Evolutionary conservation across 2,113 vertebrate genomes (phyloP).

Genomic region (Brienomyrus longianalis): DNA sequence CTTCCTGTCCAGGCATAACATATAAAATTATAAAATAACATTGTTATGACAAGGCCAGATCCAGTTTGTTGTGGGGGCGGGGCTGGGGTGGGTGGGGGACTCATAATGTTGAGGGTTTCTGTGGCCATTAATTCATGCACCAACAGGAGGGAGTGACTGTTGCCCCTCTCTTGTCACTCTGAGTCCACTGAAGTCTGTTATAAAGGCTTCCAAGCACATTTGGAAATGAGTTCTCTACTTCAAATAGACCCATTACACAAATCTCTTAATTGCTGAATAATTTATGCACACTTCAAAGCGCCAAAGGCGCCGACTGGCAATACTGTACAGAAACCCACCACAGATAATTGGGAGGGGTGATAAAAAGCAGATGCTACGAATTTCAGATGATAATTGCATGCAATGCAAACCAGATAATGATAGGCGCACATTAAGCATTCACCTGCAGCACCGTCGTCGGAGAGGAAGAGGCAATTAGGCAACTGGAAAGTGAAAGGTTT

Average conservation of each 20-base stretch:
- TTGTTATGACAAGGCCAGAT: neutral
- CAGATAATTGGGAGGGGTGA: constrained; percentile 37
- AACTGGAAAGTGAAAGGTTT: constrained; percentile 37
- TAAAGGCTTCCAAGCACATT: neutral
- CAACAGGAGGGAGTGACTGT: neutral
- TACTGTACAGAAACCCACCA: constrained; percentile 17
- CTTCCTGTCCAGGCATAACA: neutral
- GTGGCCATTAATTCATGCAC: neutral
- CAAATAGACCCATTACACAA: constrained; percentile 35
- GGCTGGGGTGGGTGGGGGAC: neutral
- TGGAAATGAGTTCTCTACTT: neutral
- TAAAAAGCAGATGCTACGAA: constrained; percentile 43
- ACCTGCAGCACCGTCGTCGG: constrained; percentile 16
- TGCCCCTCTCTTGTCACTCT: neutral
- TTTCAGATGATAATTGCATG: constrained; percentile 36
- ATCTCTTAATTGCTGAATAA: constrained; percentile 48
- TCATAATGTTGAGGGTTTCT: neutral
- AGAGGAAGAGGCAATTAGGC: constrained; percentile 8
- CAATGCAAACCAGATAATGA: constrained; percentile 44
- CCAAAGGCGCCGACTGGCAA: constrained; percentile 32
- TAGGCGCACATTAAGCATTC: constrained; percentile 18
- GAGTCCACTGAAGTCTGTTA: neutral
- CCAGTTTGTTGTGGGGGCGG: neutral
- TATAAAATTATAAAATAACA: neutral
- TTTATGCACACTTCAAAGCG: constrained; percentile 33